Evolutionary conservation across 2,113 vertebrate genomes (phyloP), one percentile per base, ranked within the genome.

Genomic region (Sinocyclocheilus grahami): DNA sequence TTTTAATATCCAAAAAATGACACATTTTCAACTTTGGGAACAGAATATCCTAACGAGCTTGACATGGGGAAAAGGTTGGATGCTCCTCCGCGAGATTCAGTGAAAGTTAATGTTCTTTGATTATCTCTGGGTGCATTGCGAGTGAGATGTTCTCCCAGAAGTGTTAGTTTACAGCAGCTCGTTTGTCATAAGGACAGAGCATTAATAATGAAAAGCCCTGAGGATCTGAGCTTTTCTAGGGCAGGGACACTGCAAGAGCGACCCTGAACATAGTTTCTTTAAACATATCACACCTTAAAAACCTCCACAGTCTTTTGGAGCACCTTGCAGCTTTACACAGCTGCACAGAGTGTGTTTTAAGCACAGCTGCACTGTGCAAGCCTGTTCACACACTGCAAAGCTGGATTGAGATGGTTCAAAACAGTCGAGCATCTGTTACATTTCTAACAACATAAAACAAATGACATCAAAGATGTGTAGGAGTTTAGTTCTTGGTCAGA

Each of bases 191-290:
- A 83, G 76, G 88, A 89, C 88, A 89, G 87, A 85, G 85, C 67
- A 86, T 86, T 88, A 90, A 90, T 88, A 88, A 90, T 78, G 53
- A 79, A 78, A 83, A 63, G 67, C 89, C 69, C 88, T 84, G 88
- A 83, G 87, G 90, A 90, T 89, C 83, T 90, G 89, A 90, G 90
- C 91, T 92, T 92, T 92, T 92, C 91, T 88, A 88, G 90, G 92
- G 89, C 89, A 86, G 88, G 82, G 89, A 87, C 82, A 76, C 78
- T 89, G 85, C 89, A 86, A 76, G 84, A 86, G 85, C 87, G 90
- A 91, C 87, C 89, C 74, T 80, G 87, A 86, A 80, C 71, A n/a
- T 39, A 74, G 84, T 88, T 89, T 88, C 82, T 89, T 90, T 86
- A 39, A 30, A 88, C 46, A 85, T 55, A 33, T 22, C 37, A 55